Conservation (phyloP, 2,888 invertebrate genomes). For the Rhopalosiphum nymphaeae region DNA sequence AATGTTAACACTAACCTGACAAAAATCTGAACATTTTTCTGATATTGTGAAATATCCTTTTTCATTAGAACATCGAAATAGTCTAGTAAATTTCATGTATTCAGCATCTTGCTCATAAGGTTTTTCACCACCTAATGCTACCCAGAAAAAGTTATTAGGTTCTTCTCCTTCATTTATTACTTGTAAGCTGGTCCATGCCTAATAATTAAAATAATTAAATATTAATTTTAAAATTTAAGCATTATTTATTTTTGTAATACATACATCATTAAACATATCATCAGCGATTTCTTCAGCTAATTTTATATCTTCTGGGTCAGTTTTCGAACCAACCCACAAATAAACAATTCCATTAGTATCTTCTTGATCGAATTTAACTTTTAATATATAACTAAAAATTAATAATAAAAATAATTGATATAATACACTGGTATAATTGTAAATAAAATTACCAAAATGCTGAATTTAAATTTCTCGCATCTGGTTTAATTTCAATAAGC, state of each 20-base stretch:
- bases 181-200: slow-evolving; percentile 76
- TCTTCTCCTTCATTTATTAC: slow-evolving; percentile 93
- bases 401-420: slow-evolving; percentile 63
- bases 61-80: slow-evolving; percentile 99
- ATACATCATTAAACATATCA: slow-evolving; percentile 90
- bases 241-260: neutral
- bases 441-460: slow-evolving; percentile 85
- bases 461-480: slow-evolving; percentile 89
- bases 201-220: slow-evolving; percentile 62
- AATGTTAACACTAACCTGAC: slow-evolving; percentile 77
- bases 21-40: slow-evolving; percentile 98
- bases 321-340: slow-evolving; percentile 92
- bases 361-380: slow-evolving; percentile 87
- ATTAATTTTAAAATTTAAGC: neutral
- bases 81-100: slow-evolving; percentile 91
- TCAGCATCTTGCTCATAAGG: slow-evolving; percentile 89
- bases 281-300: slow-evolving; percentile 93
- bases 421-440: slow-evolving; percentile 39
- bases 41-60: slow-evolving; percentile 99
- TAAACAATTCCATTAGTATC: slow-evolving; percentile 88
- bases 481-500: slow-evolving; percentile 85
- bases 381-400: slow-evolving; percentile 84
- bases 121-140: slow-evolving; percentile 92
- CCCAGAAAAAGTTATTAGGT: slow-evolving; percentile 99
- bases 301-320: slow-evolving; percentile 86